A percentile compares a stretch with the other conserved stretches of the same genome.
Evolutionary conservation across 1,140 invertebrate species (phyloP).

Genomic region (Phocides pigmalion): DNA sequence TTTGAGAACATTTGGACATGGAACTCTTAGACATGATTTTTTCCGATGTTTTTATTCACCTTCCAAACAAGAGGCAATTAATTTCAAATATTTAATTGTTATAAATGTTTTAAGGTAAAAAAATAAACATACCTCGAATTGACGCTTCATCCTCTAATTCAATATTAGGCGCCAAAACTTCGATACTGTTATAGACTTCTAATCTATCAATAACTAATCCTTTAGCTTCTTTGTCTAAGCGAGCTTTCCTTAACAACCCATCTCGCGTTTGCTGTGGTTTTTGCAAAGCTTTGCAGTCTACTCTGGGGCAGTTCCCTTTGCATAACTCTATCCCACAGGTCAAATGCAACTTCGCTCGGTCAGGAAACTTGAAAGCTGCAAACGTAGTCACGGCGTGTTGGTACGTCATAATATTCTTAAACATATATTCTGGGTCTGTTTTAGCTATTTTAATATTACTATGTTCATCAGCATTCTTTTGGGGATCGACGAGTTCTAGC

Average conservation of each 20-base stretch:
- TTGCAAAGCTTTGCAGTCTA: slow-evolving; percentile 78
- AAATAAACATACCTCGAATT: slow-evolving; percentile 75
- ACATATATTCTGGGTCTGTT: slow-evolving; percentile 64
- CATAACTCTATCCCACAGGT: slow-evolving; percentile 88
- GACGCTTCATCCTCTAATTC: slow-evolving; percentile 86
- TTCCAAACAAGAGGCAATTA: no score
- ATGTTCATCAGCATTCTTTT: slow-evolving; percentile 55
- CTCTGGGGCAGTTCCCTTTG: slow-evolving; percentile 86
- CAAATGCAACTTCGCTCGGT: slow-evolving; percentile 89
- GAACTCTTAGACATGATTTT: no score
- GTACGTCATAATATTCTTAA: slow-evolving; percentile 83
- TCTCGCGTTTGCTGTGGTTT: slow-evolving; percentile 77
- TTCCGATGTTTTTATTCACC: no score
- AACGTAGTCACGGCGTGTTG: slow-evolving; percentile 87
- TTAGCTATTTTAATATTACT: slow-evolving; percentile 53
- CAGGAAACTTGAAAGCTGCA: slow-evolving; percentile 92
- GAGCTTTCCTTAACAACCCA: slow-evolving; percentile 71
- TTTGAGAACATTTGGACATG: no score
- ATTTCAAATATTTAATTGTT: no score
- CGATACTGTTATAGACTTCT: slow-evolving; percentile 91
- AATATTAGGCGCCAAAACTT: slow-evolving; percentile 90
- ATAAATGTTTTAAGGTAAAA: no score
- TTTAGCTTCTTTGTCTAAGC: slow-evolving; percentile 80
- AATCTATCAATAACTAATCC: slow-evolving; percentile 87
- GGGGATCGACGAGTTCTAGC: slow-evolving; percentile 53